These are phyloP conservation scores for Camponotus vicinus DNA, from an alignment of 1,140 invertebrate species.

Conservation along the genomic window DNA sequence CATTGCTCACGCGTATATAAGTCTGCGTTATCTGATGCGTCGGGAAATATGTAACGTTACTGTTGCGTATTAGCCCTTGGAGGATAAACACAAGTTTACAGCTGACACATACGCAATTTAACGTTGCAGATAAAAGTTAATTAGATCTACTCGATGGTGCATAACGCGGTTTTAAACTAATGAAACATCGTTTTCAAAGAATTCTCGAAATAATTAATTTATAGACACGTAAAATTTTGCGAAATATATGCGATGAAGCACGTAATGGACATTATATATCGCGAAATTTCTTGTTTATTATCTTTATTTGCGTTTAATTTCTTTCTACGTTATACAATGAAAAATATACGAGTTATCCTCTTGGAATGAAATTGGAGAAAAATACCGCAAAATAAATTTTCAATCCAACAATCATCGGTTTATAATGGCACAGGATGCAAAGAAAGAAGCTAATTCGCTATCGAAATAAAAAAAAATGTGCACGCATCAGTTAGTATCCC, in stretches of 20 bases:
- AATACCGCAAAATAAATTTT: conserved; percentile 1
- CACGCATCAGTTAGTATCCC: conserved; percentile 52
- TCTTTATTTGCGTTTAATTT: conserved; percentile 2
- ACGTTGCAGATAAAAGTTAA: conserved; percentile 52
- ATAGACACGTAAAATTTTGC: background rate
- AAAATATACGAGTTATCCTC: background rate
- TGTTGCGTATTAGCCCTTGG: conserved; percentile 48
- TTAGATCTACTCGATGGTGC: conserved; percentile 33
- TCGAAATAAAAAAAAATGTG: conserved; percentile 17
- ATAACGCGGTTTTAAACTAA: background rate
- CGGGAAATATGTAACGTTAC: conserved; percentile 44
- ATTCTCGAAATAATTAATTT: background rate
- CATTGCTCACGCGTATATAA: conserved; percentile 61
- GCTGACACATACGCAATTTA: conserved; percentile 48
- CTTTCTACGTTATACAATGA: background rate
- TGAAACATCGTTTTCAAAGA: background rate
- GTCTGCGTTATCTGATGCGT: conserved; percentile 57
- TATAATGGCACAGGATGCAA: background rate
- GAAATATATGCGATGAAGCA: background rate
- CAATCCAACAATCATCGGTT: background rate
- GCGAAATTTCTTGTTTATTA: background rate
- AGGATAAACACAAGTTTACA: conserved; percentile 54
- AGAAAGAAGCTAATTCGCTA: conserved; percentile 43
- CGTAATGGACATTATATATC: background rate
- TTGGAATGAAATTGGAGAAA: background rate